Evolutionary conservation across 2,113 vertebrate species (phyloP).

Genomic region (Dryoscopus gambensis): DNA sequence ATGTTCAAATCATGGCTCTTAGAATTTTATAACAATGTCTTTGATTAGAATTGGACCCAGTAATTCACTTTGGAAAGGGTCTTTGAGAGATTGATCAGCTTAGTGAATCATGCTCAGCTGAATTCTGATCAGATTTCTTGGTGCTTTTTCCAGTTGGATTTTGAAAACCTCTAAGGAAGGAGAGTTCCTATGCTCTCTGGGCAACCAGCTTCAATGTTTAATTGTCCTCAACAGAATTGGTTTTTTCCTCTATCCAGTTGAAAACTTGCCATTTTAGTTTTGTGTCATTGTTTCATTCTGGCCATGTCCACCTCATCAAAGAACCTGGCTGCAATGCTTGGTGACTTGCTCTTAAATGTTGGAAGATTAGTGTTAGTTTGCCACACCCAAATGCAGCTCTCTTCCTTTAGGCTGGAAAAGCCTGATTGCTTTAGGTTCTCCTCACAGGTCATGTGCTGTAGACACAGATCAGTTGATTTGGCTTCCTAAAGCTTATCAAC

Average conservation of each 20-base stretch:
- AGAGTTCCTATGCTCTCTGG: neutral
- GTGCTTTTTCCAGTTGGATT: neutral
- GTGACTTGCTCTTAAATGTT: neutral
- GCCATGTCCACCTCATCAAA: neutral
- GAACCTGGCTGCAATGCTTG: neutral
- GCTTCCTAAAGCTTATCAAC: neutral
- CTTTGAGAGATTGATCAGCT: neutral
- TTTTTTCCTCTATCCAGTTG: neutral
- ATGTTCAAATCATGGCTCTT: neutral
- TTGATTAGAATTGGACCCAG: neutral
- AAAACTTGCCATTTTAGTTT: neutral
- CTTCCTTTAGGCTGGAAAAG: neutral
- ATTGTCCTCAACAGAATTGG: neutral
- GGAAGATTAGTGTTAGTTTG: neutral
- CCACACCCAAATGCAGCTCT: neutral
- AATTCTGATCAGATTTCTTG: neutral
- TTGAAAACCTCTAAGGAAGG: neutral
- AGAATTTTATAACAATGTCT: neutral
- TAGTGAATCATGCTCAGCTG: neutral
- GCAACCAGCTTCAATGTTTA: neutral
- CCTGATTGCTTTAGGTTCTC: neutral
- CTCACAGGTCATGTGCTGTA: neutral
- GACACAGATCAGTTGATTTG: neutral
- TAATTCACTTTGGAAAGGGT: neutral
- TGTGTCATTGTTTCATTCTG: neutral